Base-by-base conservation (phyloP, 2,888 invertebrate species). In the Timandra comae region DNA sequence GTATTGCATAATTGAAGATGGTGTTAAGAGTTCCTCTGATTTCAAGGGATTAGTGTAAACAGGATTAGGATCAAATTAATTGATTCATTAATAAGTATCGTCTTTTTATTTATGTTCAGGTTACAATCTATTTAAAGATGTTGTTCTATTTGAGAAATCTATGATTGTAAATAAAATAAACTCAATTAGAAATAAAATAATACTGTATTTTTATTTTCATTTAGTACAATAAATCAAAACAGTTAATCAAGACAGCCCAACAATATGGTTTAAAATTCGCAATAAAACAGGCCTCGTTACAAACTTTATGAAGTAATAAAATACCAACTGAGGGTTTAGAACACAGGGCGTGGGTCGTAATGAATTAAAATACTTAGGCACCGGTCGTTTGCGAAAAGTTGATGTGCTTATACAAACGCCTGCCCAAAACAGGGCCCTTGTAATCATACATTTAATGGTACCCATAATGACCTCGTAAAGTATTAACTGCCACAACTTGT, bases 371-470 rank as follows among this genome's bases (percentile, higher is more conserved):
- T 65, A 70, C 64, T 76, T 71, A 58, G 54, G 63, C 53, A 54
- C 56, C 55, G 72, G 70, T 75, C 74, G 73, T 81, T 80, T 72
- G 61, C 61, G 46, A 64, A 77, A 80, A 79, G 75, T 79, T 81
- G 75, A 76, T 73, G 78, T 75, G 67, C 76, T 79, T 77, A 73
- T 73, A 72, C 73, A 77, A 79, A 78, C 72, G 67, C 65, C 64
- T 65, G 68, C 61, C 71, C 74, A 55, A 74, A 78, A 75, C 73
- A 72, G 69, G 66, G 62, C 53, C 61, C 59, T 56, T 63, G 74
- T 73, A 79, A 77, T 79, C 78, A 78, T 79, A 79, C 62, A 67
- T 77, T 82, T 81, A 80, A 81, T 82, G 79, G 77, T 62, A 59
- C 47, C 65, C 71, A 73, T 82, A 81, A 81, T 75, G 78, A 76